Evolutionary conservation across 1,140 invertebrate genomes (phyloP).

Genomic region (Potamilus streckersoni): DNA sequence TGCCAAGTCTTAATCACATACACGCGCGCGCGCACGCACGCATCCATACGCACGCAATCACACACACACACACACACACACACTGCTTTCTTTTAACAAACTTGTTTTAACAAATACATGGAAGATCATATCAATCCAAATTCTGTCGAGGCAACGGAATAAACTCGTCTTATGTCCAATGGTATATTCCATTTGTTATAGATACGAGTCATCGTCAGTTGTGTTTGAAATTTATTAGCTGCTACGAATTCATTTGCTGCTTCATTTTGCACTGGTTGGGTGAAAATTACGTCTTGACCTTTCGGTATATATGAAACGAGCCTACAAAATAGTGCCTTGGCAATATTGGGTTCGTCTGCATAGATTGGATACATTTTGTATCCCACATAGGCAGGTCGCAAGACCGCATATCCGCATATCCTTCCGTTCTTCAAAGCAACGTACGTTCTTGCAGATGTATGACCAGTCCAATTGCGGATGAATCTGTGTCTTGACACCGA

Average conservation of each 20-base stretch:
- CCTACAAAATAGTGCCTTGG: conserved; percentile 39
- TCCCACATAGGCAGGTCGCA: conserved; percentile 37
- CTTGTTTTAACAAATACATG: no score
- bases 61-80: no score
- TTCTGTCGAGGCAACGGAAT: conserved; percentile 34
- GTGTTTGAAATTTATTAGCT: conserved; percentile 37
- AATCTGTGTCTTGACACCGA: conserved; percentile 37
- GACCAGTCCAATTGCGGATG: conserved; percentile 40
- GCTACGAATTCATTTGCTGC: conserved; percentile 34
- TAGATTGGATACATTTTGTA: conserved; percentile 42
- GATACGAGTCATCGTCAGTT: conserved; percentile 42
- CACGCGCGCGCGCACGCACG: no score
- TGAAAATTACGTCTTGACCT: conserved; percentile 39
- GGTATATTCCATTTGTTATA: conserved; percentile 45
- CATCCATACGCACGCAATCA: no score
- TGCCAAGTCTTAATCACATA: no score
- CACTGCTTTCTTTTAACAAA: no score
- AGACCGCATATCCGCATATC: conserved; percentile 39
- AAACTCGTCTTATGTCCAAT: conserved; percentile 32
- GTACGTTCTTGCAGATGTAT: conserved; percentile 28
- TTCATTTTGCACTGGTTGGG: conserved; percentile 42
- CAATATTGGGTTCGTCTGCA: conserved; percentile 36
- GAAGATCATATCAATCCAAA: conserved; percentile 30
- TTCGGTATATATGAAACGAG: conserved; percentile 33
- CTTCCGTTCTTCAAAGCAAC: conserved; percentile 39